phyloP scores from a whole-genome alignment of 2,888 invertebrate genomes.

The Tolmerus cingulatus region DNA sequence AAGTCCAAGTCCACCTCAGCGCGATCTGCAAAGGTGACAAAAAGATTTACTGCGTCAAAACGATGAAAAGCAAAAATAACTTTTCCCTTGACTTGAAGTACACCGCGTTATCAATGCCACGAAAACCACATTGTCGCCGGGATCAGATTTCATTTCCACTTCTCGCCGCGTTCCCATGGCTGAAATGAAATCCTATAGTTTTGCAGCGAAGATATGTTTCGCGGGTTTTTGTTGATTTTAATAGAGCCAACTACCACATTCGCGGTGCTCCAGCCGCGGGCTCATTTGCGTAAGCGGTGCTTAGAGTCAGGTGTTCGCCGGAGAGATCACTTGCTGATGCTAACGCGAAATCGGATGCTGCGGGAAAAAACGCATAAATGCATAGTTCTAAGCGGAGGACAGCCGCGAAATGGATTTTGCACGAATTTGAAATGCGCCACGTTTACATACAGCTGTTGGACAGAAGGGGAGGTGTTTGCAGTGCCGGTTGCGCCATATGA shows the following conservation, averaged over 20 bases:
- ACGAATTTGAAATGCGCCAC: background rate
- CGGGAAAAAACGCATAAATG: background rate
- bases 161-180: background rate
- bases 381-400: background rate
- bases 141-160: background rate
- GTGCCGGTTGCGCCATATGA: background rate
- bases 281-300: background rate
- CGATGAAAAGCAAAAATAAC: slow-evolving; percentile 3
- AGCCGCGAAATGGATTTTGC: background rate
- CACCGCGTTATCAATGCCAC: slow-evolving; percentile 4
- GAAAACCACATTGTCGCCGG: slow-evolving; percentile 16
- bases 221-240: background rate
- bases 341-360: background rate
- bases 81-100: background rate
- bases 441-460: background rate
- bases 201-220: background rate
- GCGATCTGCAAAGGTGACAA: background rate
- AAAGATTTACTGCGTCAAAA: background rate
- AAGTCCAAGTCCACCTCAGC: background rate
- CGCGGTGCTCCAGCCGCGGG: background rate
- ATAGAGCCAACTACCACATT: background rate
- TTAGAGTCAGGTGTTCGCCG: background rate
- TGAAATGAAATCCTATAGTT: slow-evolving; percentile 23
- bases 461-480: background rate
- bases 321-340: background rate